phyloP scores from a whole-genome alignment of 2,797 vertebrate species.

The Melanotaenia maccullochi region DNA sequence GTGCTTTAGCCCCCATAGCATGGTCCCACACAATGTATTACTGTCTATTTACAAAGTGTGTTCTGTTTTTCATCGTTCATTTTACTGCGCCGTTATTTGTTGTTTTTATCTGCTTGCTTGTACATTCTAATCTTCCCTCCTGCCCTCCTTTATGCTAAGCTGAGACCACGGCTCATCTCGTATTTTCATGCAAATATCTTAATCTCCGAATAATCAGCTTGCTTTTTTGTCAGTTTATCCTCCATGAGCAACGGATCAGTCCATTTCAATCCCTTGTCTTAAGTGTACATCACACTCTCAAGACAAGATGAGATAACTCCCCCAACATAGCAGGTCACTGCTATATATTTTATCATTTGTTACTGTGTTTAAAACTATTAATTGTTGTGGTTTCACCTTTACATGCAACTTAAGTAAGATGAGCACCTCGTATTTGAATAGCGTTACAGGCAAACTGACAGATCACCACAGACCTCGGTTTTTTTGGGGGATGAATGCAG shows the following conservation, averaged over 20 bases:
- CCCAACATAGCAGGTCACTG: conserved; percentile 12
- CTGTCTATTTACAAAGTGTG: conserved; percentile 29
- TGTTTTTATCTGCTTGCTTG: conserved; percentile 48
- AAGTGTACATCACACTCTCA: conserved; percentile 63
- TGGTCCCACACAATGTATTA: conserved; percentile 43
- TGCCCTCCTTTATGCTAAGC: conserved; percentile 53
- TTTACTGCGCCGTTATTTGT: conserved; percentile 52
- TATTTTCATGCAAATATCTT: conserved; percentile 80
- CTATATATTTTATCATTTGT: conserved; percentile 24
- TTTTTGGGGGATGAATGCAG: conserved; percentile 48
- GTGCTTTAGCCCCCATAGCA: conserved; percentile 26
- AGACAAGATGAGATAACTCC: conserved; percentile 29
- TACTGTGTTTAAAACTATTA: neutral
- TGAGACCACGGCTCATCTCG: conserved; percentile 58
- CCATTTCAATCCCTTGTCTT: conserved; percentile 65
- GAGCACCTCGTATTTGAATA: conserved; percentile 17
- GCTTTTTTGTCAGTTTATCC: conserved; percentile 75
- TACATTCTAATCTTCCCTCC: conserved; percentile 58
- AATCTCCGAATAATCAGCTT: conserved; percentile 81
- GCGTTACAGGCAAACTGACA: conserved; percentile 30
- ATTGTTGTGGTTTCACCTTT: conserved; percentile 15
- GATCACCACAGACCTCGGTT: conserved; percentile 33
- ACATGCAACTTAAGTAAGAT: conserved; percentile 12
- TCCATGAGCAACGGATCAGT: conserved; percentile 61
- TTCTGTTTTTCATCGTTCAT: conserved; percentile 29